Evolutionary conservation across 2,113 vertebrate species (phyloP).

Genomic region (Saccopteryx leptura): DNA sequence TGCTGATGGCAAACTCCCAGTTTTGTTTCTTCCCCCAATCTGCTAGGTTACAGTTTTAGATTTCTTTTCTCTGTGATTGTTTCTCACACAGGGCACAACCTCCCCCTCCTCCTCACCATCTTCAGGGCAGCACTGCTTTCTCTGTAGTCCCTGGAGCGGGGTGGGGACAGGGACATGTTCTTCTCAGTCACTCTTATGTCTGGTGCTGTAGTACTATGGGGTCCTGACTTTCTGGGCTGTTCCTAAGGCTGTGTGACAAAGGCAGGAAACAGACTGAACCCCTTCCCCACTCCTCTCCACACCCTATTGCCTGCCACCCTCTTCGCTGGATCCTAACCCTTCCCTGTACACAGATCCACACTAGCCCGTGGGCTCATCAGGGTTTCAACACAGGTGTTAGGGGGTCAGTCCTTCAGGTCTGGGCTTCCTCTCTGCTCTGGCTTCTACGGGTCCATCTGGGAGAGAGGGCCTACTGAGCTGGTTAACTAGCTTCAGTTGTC

Average conservation of each 20-base stretch:
- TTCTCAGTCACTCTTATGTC: not conserved
- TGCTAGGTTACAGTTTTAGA: not conserved
- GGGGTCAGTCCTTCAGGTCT: not conserved
- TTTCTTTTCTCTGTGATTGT: not conserved
- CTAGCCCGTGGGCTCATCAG: not conserved
- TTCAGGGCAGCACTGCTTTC: not conserved
- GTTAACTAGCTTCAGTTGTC: not conserved
- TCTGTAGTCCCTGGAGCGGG: fast-evolving
- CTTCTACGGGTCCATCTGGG: not conserved
- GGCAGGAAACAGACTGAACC: not conserved
- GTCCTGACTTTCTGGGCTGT: not conserved
- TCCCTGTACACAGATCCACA: not conserved
- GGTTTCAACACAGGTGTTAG: not conserved
- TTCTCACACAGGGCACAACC: not conserved
- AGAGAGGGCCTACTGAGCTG: not conserved
- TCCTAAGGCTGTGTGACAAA: not conserved
- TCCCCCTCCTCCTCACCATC: not conserved
- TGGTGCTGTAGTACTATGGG: no score
- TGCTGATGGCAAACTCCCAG: not conserved
- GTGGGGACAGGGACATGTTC: not conserved
- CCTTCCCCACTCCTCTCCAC: no score
- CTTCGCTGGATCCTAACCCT: not conserved
- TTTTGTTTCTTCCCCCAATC: not conserved
- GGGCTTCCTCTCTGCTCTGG: not conserved
- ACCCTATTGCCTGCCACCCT: not conserved